A percentile compares a stretch with the other conserved stretches of the same genome.
phyloP scores from a whole-genome alignment of 2,113 vertebrate genomes.

The Pseudorectes ferrugineus region DNA sequence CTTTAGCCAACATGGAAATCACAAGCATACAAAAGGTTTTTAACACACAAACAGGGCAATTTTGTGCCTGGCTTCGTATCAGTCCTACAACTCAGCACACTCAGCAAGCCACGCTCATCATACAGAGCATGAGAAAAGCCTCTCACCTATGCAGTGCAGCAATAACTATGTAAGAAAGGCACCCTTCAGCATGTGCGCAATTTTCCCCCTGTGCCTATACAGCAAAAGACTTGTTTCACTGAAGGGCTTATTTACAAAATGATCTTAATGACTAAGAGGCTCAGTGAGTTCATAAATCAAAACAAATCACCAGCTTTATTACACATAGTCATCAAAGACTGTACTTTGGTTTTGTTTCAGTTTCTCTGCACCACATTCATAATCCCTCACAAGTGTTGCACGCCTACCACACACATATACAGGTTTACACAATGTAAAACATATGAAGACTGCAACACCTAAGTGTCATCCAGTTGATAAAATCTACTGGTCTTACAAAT shows the following conservation, averaged over 20 bases:
- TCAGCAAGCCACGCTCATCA: neutral
- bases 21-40: neutral
- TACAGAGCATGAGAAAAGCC: neutral
- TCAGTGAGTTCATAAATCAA: slow-evolving; percentile 10
- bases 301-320: slow-evolving; percentile 11
- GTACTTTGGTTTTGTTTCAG: neutral
- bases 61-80: neutral
- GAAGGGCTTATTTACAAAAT: neutral
- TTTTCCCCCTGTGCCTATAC: neutral
- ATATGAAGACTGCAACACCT: neutral
- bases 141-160: neutral
- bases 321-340: neutral
- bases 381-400: neutral
- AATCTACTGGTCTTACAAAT: neutral
- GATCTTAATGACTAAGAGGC: neutral
- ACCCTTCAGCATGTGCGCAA: neutral
- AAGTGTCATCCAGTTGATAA: neutral
- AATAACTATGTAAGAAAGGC: neutral
- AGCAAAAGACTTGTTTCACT: neutral
- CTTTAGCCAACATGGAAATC: neutral
- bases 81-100: neutral
- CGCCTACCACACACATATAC: rapidly evolving
- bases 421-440: neutral
- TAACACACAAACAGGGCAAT: neutral
- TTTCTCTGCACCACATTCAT: neutral